Conservation (phyloP, 92 coral and sea anemone species). For the Micromussa lordhowensis region DNA sequence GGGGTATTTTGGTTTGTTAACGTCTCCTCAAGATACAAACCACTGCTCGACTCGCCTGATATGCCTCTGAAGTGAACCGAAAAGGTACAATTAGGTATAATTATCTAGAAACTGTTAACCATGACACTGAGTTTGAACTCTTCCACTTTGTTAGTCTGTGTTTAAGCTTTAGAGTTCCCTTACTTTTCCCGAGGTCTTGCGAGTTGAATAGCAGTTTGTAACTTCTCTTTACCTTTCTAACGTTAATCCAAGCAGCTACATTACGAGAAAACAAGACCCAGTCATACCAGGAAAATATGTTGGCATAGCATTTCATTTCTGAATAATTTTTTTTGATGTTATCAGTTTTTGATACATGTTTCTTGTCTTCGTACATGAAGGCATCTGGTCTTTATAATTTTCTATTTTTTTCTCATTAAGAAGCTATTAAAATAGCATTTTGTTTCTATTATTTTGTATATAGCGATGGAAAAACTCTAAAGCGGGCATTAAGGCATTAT, state of each 20-base stretch:
- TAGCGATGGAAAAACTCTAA: background rate
- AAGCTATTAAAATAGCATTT: background rate
- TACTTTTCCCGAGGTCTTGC: too few species aligned
- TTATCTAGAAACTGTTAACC: background rate
- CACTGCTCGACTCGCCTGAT: too few species aligned
- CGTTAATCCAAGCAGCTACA: too few species aligned
- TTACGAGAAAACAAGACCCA: background rate
- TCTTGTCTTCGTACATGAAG: background rate
- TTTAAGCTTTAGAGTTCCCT: too few species aligned
- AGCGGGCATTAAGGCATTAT: background rate
- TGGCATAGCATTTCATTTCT: background rate
- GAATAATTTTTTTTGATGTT: background rate
- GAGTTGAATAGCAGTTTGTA: too few species aligned
- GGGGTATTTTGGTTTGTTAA: too few species aligned
- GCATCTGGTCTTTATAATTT: background rate
- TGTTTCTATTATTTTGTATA: background rate
- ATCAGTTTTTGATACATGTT: background rate
- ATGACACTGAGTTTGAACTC: background rate
- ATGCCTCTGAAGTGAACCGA: too few species aligned
- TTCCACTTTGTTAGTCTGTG: too few species aligned
- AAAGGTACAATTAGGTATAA: too few species aligned
- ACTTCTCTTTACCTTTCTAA: too few species aligned
- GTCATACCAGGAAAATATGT: background rate
- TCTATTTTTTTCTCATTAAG: background rate
- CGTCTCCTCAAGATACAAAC: too few species aligned